Conservation (phyloP, 1,140 invertebrate species). For the Hetaerina americana region DNA sequence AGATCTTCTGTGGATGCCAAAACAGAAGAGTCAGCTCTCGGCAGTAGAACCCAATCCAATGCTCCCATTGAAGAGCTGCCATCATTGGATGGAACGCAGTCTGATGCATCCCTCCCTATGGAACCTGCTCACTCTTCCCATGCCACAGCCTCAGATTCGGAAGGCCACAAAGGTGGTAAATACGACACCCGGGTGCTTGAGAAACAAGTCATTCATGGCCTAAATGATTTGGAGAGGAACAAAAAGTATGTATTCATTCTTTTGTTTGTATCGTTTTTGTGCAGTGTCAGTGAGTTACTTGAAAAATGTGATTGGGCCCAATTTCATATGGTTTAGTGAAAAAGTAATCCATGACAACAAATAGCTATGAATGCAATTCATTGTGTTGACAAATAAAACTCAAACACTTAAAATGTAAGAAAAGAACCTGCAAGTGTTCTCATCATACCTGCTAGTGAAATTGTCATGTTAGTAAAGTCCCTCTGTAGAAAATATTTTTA, state of each 20-base stretch:
- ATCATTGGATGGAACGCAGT: not conserved
- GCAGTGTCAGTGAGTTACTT: too few species aligned
- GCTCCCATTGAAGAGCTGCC: not conserved
- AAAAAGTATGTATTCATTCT: not conserved
- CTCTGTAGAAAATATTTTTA: too few species aligned
- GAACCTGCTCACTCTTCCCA: not conserved
- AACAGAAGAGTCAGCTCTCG: not conserved
- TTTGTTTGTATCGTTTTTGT: too few species aligned
- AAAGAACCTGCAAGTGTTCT: too few species aligned
- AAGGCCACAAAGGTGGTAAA: conserved; percentile 24
- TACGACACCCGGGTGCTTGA: conserved; percentile 26
- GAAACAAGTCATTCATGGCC: conserved; percentile 11
- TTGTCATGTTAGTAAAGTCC: too few species aligned
- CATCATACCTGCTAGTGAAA: too few species aligned
- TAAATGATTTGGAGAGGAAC: not conserved
- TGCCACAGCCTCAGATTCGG: not conserved
- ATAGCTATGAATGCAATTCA: too few species aligned
- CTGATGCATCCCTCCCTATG: not conserved
- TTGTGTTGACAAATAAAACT: too few species aligned
- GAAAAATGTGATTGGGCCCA: too few species aligned
- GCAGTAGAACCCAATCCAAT: not conserved
- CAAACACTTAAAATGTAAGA: too few species aligned
- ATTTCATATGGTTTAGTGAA: too few species aligned
- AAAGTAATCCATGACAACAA: too few species aligned
- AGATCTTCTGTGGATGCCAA: not conserved